These are phyloP conservation scores for Apocrypta bakeri DNA, from an alignment of 1,140 invertebrate genomes.

Conservation along the genomic window DNA sequence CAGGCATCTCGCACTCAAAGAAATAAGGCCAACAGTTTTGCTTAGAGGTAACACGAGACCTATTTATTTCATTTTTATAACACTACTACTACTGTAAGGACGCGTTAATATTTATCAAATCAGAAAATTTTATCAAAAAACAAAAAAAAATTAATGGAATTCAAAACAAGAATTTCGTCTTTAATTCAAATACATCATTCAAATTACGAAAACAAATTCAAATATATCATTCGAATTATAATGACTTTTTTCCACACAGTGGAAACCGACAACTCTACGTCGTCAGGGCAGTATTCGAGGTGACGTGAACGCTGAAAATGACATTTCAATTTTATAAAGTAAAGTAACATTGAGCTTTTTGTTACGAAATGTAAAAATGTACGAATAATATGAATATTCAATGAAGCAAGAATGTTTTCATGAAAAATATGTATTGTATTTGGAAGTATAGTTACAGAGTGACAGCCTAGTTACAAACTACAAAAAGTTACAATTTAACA, in stretches of 20 bases:
- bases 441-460: not conserved
- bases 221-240: no score
- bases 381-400: not conserved
- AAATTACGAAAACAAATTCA: no score
- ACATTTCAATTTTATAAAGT: not conserved
- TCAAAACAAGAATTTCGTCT: no score
- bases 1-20: not conserved
- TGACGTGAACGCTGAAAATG: not conserved
- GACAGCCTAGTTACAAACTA: no score
- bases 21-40: not conserved
- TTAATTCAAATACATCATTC: no score
- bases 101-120: no score
- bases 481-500: no score
- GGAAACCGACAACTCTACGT: not conserved
- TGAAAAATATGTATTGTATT: no score
- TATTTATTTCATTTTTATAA: not conserved
- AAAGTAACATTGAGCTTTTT: not conserved
- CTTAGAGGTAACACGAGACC: constrained; percentile 3
- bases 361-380: not conserved
- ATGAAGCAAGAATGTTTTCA: not conserved
- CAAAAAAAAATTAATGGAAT: no score
- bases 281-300: not conserved
- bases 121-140: no score
- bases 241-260: no score
- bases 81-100: not conserved